Conservation (phyloP, 2,113 vertebrate genomes). For the Halichoerus grypus region DNA sequence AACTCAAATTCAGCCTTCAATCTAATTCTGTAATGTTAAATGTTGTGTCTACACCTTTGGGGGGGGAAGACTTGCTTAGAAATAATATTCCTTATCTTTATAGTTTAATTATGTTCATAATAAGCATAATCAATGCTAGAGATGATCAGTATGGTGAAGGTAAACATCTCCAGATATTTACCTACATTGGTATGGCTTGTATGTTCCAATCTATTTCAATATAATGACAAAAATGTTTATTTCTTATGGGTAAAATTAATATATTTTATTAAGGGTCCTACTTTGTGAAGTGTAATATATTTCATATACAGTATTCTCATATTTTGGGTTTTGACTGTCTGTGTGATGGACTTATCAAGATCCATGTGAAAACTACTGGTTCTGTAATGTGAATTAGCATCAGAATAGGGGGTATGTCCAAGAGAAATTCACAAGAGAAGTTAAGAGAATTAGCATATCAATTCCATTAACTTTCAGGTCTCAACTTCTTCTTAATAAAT, state of each 20-base stretch:
- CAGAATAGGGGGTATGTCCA: not conserved
- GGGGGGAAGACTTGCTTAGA: not conserved
- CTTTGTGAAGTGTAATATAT: not conserved
- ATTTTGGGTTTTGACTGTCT: not conserved
- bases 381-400: not conserved
- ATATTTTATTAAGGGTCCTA: not conserved
- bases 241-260: not conserved
- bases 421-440: not conserved
- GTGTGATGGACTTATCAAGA: not conserved
- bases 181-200: rapidly evolving
- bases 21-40: slow-evolving; percentile 61
- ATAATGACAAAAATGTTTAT: not conserved
- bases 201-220: not conserved
- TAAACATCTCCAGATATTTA: not conserved
- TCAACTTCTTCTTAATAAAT: not conserved
- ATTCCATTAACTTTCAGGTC: not conserved
- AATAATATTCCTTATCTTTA: not conserved
- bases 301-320: not conserved
- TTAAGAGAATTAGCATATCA: not conserved
- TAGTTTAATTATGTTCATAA: not conserved
- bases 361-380: not conserved
- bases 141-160: not conserved
- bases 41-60: not conserved
- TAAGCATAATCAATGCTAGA: not conserved
- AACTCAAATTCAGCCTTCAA: not conserved